These are phyloP conservation scores for Holacanthus passer DNA, from an alignment of 2,113 vertebrate genomes.

Conservation along the genomic window DNA sequence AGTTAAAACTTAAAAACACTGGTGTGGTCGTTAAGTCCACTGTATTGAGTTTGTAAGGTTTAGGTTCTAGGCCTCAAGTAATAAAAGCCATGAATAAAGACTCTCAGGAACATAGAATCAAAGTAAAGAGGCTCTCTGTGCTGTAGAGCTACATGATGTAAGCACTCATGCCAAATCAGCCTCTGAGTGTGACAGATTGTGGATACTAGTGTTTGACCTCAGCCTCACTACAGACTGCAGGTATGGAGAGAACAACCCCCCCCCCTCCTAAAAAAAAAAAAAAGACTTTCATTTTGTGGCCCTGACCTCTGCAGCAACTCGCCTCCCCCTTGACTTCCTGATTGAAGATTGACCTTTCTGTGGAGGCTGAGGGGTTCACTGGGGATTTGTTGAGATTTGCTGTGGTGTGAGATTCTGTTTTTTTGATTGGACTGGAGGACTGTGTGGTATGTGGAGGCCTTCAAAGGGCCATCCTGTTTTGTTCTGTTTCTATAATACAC, in stretches of 20 bases:
- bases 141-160: conserved; percentile 4
- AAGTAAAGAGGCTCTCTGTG: conserved; percentile 9
- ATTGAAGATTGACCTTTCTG: conserved; percentile 67
- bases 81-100: neutral
- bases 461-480: neutral
- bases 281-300: conserved; percentile 44
- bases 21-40: neutral
- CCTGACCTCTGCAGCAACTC: conserved; percentile 32
- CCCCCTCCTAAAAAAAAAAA: too few relatives aligned
- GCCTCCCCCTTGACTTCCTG: conserved; percentile 23
- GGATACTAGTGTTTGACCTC: conserved; percentile 28
- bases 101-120: neutral
- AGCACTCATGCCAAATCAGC: conserved; percentile 17
- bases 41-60: neutral
- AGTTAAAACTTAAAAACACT: neutral
- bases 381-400: conserved; percentile 54
- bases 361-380: conserved; percentile 20
- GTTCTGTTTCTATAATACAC: neutral
- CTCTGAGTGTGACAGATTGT: neutral
- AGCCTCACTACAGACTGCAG: conserved; percentile 11
- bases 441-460: neutral
- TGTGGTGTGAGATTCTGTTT: conserved; percentile 5
- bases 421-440: conserved; percentile 27
- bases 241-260: conserved; percentile 6
- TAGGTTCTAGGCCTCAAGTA: neutral